Conservation (phyloP, 2,113 vertebrate species). For the Oncorhynchus kisutch region DNA sequence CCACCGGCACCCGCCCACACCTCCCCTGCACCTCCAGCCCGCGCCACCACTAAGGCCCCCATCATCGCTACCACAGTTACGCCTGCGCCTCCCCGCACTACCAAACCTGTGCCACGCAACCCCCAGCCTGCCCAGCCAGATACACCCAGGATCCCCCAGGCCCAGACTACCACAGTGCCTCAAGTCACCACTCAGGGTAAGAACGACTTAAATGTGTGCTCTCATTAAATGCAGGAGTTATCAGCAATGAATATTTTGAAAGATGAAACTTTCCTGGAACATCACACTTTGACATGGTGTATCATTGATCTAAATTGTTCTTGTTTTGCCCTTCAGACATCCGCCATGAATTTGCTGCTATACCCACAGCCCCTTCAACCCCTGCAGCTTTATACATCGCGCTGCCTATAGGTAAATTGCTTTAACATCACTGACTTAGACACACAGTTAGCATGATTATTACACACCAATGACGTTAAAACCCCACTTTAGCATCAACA, state of each 20-base stretch:
- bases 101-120: not conserved
- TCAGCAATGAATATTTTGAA: not conserved
- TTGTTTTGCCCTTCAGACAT: constrained; percentile 20
- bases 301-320: not conserved
- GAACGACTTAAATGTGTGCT: not conserved
- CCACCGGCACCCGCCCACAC: constrained; percentile 3
- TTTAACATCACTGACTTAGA: not conserved
- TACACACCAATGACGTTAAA: not conserved
- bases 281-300: not conserved
- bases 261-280: not conserved
- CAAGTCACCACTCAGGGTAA: constrained; percentile 53
- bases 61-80: not conserved
- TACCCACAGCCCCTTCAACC: constrained; percentile 29
- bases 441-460: not conserved
- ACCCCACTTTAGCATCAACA: not conserved
- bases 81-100: constrained; percentile 4
- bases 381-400: constrained; percentile 65
- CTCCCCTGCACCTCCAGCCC: not conserved
- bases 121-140: not conserved
- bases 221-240: not conserved
- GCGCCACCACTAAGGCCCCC: constrained; percentile 12
- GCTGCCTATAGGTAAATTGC: constrained; percentile 79
- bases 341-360: not conserved
- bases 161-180: constrained; percentile 51
- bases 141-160: not conserved